Conservation (phyloP, 2,888 invertebrate species). For the Ametastegia equiseti region DNA sequence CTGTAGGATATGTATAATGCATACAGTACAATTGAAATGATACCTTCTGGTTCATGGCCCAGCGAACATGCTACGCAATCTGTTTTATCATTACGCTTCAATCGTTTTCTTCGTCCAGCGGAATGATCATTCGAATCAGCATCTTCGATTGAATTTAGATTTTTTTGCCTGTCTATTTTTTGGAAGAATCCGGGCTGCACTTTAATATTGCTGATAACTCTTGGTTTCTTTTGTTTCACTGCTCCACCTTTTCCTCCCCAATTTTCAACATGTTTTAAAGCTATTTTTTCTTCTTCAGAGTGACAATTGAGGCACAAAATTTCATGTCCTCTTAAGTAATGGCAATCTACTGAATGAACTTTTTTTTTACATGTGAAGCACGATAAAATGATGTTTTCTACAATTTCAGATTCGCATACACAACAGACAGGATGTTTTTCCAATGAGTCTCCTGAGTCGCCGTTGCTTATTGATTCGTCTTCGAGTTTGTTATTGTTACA, state of each 20-base stretch:
- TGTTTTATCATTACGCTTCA: background rate
- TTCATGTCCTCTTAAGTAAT: slow-evolving; percentile 10
- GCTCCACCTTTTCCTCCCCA: slow-evolving; percentile 17
- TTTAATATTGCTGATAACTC: slow-evolving; percentile 7
- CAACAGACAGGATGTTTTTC: background rate
- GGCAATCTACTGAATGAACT: slow-evolving; percentile 2
- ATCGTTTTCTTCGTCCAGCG: background rate
- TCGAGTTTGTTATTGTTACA: background rate
- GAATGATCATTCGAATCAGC: background rate
- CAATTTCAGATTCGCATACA: slow-evolving; percentile 9
- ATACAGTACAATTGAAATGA: background rate
- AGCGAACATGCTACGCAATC: slow-evolving; percentile 1
- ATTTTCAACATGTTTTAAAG: background rate
- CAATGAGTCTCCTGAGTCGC: background rate
- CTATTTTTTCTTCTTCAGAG: slow-evolving; percentile 4
- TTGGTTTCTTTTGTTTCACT: background rate
- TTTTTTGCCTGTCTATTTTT: background rate
- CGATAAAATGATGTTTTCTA: slow-evolving; percentile 3
- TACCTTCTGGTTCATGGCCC: slow-evolving; percentile 4
- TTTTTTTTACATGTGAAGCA: background rate
- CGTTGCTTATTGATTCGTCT: background rate
- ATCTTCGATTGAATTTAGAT: background rate
- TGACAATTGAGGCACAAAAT: slow-evolving; percentile 17
- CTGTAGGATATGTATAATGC: background rate
- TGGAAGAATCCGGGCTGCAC: background rate